A percentile compares a stretch with the other conserved stretches of the same genome.
These are phyloP conservation scores for Hypolimnas misippus DNA, from an alignment of 2,888 invertebrate genomes.

Conservation along the genomic window DNA sequence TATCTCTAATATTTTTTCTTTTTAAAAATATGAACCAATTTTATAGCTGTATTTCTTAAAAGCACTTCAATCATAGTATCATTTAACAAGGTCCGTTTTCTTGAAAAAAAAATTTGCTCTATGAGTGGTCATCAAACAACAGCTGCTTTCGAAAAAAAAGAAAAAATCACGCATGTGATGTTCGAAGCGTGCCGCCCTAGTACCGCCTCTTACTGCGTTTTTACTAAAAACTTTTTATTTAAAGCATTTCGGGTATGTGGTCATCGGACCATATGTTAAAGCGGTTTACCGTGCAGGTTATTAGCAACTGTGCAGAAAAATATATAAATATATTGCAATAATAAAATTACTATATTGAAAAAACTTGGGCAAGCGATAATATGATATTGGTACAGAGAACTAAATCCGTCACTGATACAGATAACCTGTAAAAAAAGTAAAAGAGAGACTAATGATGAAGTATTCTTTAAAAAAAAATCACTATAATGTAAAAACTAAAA, in stretches of 20 bases:
- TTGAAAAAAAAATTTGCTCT: conserved; percentile 60
- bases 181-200: conserved; percentile 75
- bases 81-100: conserved; percentile 56
- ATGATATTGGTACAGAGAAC: too few species aligned
- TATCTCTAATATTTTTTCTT: too few species aligned
- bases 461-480: not conserved
- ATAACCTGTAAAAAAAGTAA: too few species aligned
- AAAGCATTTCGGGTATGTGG: conserved; percentile 53
- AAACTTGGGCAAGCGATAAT: too few species aligned
- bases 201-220: conserved; percentile 63
- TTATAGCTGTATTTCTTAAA: conserved; percentile 38
- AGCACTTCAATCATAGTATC: conserved; percentile 69
- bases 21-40: not conserved
- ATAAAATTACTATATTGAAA: not conserved
- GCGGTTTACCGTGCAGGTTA: conserved; percentile 40
- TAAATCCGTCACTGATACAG: too few species aligned
- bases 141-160: conserved; percentile 65
- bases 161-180: conserved; percentile 60
- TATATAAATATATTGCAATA: conserved; percentile 17
- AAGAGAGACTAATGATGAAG: not conserved
- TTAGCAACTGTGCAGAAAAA: too few species aligned
- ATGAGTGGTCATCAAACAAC: conserved; percentile 80
- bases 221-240: conserved; percentile 63
- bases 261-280: conserved; percentile 57
- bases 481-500: conserved; percentile 10